Evolutionary conservation across 1,140 invertebrate genomes (phyloP).

Genomic region (Yoshiicerus persimilis): DNA sequence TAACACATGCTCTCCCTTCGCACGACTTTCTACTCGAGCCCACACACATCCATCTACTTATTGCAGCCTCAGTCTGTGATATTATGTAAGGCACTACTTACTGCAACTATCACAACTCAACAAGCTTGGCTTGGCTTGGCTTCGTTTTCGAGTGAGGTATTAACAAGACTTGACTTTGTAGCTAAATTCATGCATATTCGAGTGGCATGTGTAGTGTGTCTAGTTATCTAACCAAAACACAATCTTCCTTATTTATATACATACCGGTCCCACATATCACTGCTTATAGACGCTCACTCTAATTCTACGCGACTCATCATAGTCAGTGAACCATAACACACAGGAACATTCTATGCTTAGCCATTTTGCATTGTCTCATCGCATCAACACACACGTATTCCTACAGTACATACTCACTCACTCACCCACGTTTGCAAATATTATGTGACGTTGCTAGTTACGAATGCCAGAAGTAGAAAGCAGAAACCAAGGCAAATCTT

Average conservation of each 20-base stretch:
- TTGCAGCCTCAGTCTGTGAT: neutral
- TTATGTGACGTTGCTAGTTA: constrained; percentile 8
- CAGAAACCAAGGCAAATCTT: neutral
- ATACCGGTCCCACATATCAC: neutral
- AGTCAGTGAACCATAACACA: neutral
- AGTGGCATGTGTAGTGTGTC: neutral
- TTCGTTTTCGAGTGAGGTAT: neutral
- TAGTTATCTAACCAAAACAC: constrained; percentile 22
- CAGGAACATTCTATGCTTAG: neutral
- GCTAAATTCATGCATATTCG: neutral
- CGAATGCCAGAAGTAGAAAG: neutral
- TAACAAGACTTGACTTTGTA: neutral
- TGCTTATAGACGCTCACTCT: neutral
- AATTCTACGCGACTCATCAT: neutral
- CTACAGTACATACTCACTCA: neutral
- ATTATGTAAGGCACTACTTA: neutral
- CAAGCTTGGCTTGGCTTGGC: neutral
- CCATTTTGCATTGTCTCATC: neutral
- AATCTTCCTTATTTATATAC: neutral
- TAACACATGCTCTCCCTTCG: constrained; percentile 3
- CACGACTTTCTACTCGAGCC: neutral
- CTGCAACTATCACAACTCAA: neutral
- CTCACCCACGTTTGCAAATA: neutral
- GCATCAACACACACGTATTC: neutral
- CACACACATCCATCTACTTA: neutral